These are phyloP conservation scores for Zophobas atratus DNA, from an alignment of 1,140 invertebrate genomes.

Conservation along the genomic window DNA sequence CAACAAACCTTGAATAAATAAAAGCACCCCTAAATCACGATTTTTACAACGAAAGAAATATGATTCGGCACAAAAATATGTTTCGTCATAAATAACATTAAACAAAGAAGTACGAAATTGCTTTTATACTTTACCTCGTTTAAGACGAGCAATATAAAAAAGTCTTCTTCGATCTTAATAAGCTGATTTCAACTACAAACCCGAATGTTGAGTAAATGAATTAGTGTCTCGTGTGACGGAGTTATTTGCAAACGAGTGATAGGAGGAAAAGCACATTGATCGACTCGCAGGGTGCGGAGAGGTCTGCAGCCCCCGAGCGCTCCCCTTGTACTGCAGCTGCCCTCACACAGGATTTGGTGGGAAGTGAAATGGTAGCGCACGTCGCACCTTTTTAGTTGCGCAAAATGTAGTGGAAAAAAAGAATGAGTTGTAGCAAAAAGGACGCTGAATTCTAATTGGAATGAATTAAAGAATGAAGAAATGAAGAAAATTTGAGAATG, in stretches of 20 bases:
- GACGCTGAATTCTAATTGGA: too few relatives aligned
- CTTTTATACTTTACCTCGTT: conserved; percentile 46
- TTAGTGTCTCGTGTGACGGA: conserved; percentile 18
- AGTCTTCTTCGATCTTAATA: conserved; percentile 14
- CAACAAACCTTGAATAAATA: conserved; percentile 23
- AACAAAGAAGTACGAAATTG: conserved; percentile 1
- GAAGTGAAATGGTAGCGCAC: conserved; percentile 48
- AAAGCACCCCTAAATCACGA: not conserved
- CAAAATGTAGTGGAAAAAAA: conserved; percentile 22
- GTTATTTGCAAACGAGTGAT: conserved; percentile 38
- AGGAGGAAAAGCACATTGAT: conserved; percentile 61
- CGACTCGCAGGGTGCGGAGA: conserved; percentile 64
- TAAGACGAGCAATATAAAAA: conserved; percentile 46
- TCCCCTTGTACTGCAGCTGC: conserved; percentile 65
- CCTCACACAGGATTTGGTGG: conserved; percentile 48
- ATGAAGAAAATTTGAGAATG: too few relatives aligned
- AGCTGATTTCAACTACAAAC: not conserved
- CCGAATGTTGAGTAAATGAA: conserved; percentile 10
- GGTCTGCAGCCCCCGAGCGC: conserved; percentile 65
- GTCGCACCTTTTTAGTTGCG: conserved; percentile 32
- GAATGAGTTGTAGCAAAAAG: too few relatives aligned
- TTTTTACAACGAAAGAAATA: conserved; percentile 6
- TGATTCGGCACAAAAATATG: not conserved
- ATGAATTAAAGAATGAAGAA: too few relatives aligned
- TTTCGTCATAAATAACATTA: conserved; percentile 10